Conservation (phyloP, 2,113 vertebrate species). For the Poecile atricapillus region DNA sequence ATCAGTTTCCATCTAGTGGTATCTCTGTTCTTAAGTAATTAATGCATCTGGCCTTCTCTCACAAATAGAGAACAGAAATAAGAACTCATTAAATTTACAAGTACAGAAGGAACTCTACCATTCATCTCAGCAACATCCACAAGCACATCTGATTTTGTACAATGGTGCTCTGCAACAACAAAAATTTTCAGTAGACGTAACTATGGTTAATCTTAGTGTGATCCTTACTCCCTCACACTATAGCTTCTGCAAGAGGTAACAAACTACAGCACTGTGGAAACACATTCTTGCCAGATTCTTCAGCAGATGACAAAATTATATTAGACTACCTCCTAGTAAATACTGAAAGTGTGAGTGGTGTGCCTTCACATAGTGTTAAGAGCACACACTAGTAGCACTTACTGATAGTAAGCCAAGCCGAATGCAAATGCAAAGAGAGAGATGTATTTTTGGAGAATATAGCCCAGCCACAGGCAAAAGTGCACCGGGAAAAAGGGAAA, state of each 20-base stretch:
- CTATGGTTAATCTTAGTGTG: neutral
- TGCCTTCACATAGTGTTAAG: neutral
- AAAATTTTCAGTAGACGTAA: neutral
- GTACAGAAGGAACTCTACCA: neutral
- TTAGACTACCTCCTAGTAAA: neutral
- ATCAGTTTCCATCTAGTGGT: neutral
- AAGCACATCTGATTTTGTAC: neutral
- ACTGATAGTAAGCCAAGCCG: neutral
- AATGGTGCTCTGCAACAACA: neutral
- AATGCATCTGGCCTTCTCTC: neutral
- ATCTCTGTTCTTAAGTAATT: neutral
- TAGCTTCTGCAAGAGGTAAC: neutral
- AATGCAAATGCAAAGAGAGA: neutral
- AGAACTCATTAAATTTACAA: neutral
- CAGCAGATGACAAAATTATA: neutral
- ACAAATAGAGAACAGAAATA: neutral
- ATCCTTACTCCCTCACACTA: neutral
- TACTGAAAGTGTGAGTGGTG: neutral
- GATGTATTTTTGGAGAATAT: neutral
- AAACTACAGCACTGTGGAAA: neutral
- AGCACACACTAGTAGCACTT: neutral
- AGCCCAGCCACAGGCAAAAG: neutral
- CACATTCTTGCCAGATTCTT: neutral
- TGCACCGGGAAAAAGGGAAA: neutral
- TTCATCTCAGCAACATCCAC: neutral